These are phyloP conservation scores for Cheilosia vernalis DNA, from an alignment of 2,888 invertebrate genomes.

Conservation along the genomic window DNA sequence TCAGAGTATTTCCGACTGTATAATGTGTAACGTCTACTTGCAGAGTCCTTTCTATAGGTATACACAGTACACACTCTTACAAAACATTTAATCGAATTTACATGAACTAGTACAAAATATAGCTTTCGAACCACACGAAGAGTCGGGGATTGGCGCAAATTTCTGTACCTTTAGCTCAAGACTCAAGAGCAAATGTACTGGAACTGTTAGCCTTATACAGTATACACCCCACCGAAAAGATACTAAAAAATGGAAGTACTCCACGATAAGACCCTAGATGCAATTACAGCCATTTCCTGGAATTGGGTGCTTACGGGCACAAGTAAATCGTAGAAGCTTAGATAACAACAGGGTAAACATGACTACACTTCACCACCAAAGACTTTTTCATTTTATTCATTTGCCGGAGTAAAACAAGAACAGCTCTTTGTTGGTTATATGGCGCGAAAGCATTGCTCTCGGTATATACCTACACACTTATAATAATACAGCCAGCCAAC, in stretches of 20 bases:
- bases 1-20: constrained; percentile 16
- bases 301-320: constrained; percentile 68
- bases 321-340: constrained; percentile 67
- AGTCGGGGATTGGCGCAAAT: constrained; percentile 21
- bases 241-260: constrained; percentile 35
- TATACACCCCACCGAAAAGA: constrained; percentile 14
- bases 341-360: constrained; percentile 70
- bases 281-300: constrained; percentile 68
- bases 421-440: constrained; percentile 37
- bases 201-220: constrained; percentile 20
- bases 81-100: constrained; percentile 64
- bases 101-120: constrained; percentile 52
- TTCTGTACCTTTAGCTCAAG: constrained; percentile 31
- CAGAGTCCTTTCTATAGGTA: not conserved
- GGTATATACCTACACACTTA: constrained; percentile 1
- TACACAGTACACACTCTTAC: not conserved
- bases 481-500: not conserved
- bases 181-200: constrained; percentile 28
- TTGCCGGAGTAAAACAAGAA: constrained; percentile 23
- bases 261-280: constrained; percentile 60
- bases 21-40: constrained; percentile 23
- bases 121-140: constrained; percentile 20
- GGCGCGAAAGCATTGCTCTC: constrained; percentile 30
- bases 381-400: constrained; percentile 45
- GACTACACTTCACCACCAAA: constrained; percentile 60